Evolutionary conservation across 92 coral and sea anemone genomes (phyloP), one percentile per base, ranked within the genome.

Genomic region (Siderastrea radians): DNA sequence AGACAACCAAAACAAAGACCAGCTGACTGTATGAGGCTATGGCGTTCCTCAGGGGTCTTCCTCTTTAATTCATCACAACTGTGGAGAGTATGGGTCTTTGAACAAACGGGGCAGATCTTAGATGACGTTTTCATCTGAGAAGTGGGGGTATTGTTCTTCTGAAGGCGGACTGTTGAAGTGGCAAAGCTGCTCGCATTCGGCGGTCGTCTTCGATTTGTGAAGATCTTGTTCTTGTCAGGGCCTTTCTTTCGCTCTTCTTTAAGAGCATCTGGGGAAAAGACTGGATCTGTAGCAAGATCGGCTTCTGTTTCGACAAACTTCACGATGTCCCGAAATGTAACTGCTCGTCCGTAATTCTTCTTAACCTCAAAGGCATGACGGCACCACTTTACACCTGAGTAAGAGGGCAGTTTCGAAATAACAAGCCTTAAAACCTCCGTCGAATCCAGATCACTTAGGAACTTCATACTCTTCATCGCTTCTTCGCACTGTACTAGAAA

Each of bases 191-290:
- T 80, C 19, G 54, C 78, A 72, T 7, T 67, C 68, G 81, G 67
- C 17, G 74, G 69, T 7, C 63, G 50, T 49, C 74, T 78, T 74
- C 44, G 87, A 68, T 13, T 17, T 3, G 62, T 9, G 54, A 45
- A 52, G 58, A 44, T 11, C 50, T 38, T 69, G 38, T 51, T 61
- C 59, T 80, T 87, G 49, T 78, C 73, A 45, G 50, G 82, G 43
- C 6, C 57, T 86, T 67, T 88, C 69, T 74, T 85, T 57, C 91
- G 60, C 66, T 90, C 83, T 66, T 66, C 71, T 75, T 16, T 89
- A 11, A 93, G 72, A 3, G 93, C 87, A 48, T 89, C 95, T 3
- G 93, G 95, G 26, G 95, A 89, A 78, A 89, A 93, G 52, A 93
- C 66, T 2, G 95, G 95, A 70, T 93, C 95, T 14, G 89, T 93